Percentiles rank a stretch among this genome's conserved stretches.
These are phyloP conservation scores for Halichondria panicea DNA, from an alignment of 37 sponge, comb jelly and placozoan species.

Conservation along the genomic window DNA sequence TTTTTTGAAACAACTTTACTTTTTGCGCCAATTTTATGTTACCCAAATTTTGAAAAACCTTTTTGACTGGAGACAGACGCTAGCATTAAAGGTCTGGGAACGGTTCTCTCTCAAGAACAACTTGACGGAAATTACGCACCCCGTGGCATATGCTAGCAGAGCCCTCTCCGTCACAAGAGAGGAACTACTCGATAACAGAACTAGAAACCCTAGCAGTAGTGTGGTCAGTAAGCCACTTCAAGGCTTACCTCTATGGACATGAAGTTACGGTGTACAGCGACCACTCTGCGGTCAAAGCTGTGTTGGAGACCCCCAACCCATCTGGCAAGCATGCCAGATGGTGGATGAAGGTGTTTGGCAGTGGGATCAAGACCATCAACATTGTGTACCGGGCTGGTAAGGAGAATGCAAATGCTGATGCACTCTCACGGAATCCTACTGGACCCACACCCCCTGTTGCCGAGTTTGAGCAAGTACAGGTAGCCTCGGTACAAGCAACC, in stretches of 20 bases:
- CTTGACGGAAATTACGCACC: slow-evolving; percentile 28
- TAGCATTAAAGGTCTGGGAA: slow-evolving; percentile 39
- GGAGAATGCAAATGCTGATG: slow-evolving; percentile 1
- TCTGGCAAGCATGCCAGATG: slow-evolving; percentile 67
- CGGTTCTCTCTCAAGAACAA: slow-evolving; percentile 41
- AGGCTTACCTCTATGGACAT: slow-evolving; percentile 48
- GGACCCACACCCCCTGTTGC: too few relatives aligned
- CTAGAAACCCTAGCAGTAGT: slow-evolving; percentile 74
- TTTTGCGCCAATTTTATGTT: slow-evolving; percentile 33
- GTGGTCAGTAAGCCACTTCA: slow-evolving; percentile 55
- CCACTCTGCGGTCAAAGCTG: slow-evolving; percentile 71
- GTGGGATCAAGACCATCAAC: slow-evolving; percentile 33
- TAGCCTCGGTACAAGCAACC: too few relatives aligned
- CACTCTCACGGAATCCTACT: too few relatives aligned
- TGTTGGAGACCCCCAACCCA: slow-evolving; percentile 59
- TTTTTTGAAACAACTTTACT: too few relatives aligned
- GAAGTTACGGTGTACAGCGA: slow-evolving; percentile 53
- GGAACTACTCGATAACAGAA: slow-evolving; percentile 61
- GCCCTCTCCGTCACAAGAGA: slow-evolving; percentile 42
- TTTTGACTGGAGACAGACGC: slow-evolving; percentile 63
- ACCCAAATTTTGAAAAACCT: slow-evolving; percentile 14
- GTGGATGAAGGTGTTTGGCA: slow-evolving; percentile 55
- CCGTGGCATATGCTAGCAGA: slow-evolving; percentile 60
- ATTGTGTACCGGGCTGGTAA: slow-evolving; percentile 29
- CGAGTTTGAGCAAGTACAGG: too few relatives aligned